phyloP scores from a whole-genome alignment of 2,113 vertebrate genomes.

The Actenoides lindsayi region DNA sequence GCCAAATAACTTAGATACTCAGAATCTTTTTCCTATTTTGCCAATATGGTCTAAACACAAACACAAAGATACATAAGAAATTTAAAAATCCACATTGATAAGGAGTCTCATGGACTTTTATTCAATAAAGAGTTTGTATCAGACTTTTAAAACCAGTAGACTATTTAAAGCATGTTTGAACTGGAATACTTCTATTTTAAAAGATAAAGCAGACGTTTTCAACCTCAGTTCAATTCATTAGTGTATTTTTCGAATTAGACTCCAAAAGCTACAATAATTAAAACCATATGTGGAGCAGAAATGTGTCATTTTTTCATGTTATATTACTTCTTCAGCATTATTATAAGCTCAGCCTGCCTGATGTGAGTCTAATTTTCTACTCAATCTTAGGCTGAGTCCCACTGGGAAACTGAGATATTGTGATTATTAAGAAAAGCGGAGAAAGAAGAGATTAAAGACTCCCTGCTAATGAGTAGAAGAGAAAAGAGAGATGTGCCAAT shows the following conservation, averaged over 20 bases:
- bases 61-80: not conserved
- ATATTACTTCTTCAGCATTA: slow-evolving; percentile 61
- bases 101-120: not conserved
- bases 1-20: not conserved
- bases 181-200: not conserved
- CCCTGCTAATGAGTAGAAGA: slow-evolving; percentile 60
- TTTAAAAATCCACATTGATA: not conserved
- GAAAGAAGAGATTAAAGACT: slow-evolving; percentile 51
- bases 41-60: not conserved
- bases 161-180: not conserved
- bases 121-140: not conserved
- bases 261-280: slow-evolving; percentile 31
- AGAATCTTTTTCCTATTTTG: not conserved
- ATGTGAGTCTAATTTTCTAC: slow-evolving; percentile 68
- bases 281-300: not conserved
- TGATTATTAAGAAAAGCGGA: slow-evolving; percentile 66
- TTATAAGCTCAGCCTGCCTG: slow-evolving; percentile 39
- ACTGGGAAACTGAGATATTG: slow-evolving; percentile 59
- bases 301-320: slow-evolving; percentile 10
- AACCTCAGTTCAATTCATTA: not conserved
- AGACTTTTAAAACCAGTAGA: not conserved
- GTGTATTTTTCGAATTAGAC: not conserved
- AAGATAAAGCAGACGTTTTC: not conserved
- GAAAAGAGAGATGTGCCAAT: slow-evolving; percentile 53
- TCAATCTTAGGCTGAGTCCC: slow-evolving; percentile 61